Base-by-base conservation (phyloP, 2,888 invertebrate species). In the Idaea aversata region DNA sequence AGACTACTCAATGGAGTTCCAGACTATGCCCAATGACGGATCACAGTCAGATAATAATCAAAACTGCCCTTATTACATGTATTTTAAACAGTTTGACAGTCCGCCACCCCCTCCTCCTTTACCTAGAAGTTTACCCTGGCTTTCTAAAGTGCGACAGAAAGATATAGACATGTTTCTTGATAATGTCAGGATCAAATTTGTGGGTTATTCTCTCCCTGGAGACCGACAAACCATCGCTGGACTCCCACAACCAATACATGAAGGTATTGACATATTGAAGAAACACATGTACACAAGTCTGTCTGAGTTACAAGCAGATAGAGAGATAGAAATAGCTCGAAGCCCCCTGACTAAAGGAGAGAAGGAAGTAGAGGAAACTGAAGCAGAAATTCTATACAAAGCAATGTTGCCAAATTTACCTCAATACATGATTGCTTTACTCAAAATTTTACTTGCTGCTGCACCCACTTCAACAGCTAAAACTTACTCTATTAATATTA, bases 391-490 rank as follows among this genome's bases (percentile, higher is more conserved):
- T 67, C 93, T 99, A 63, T 99, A 99, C 86, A 96, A 96, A 89
- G 97, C 97, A n/a, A 97, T 99, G 94, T 90, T 99, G 73, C 98
- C 99, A 0, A 98, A 98, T 90, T 93, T 99, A 78, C 98, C 99
- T 10, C 99, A 99, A 82, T 99, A 99, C 82, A 98, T 99, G 96
- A 99, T 99, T 82, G 98, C 99, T 34, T 87, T 99, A 65, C 91
- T 99, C 63, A 99, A 99, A 93, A 98, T 99, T 76, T 94, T 99
- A 66, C 93, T 99, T 66, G 99, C 99, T 38, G 99, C 99, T 65
- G 98, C 99, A 57, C 99, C 99, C 5, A 99, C 99, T n/a, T 98
- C 98, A n/a, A 99, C 99, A 91, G 96, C 98, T 5, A 99, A 99
- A 93, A 98, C 90, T 38, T 99, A 99, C 84, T 98, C 99, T 63